A percentile compares a stretch with the other conserved stretches of the same genome.
These are phyloP conservation scores for Buphagus erythrorhynchus DNA, from an alignment of 2,797 vertebrate genomes.

Conservation along the genomic window DNA sequence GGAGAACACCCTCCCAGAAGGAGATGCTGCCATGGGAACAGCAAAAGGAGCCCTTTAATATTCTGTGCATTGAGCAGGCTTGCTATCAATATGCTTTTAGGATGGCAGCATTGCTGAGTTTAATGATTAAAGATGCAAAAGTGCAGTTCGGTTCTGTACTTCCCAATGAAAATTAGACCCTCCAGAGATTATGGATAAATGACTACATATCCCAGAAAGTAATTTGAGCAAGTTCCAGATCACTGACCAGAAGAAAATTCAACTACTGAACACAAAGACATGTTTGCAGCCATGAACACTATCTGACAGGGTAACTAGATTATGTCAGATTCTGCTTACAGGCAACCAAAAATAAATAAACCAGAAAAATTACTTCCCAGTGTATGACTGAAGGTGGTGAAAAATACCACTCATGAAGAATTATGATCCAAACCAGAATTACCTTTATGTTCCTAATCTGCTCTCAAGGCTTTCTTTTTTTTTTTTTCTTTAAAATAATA, in stretches of 20 bases:
- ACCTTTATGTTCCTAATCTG: slow-evolving; percentile 51
- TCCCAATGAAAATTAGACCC: slow-evolving; percentile 11
- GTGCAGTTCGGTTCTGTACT: background rate
- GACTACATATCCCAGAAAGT: background rate
- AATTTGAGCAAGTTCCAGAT: slow-evolving; percentile 53
- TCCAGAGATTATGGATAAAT: slow-evolving; percentile 56
- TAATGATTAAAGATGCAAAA: slow-evolving; percentile 33
- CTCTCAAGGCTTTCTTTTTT: slow-evolving; percentile 50
- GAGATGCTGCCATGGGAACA: slow-evolving; percentile 48
- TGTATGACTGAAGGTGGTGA: slow-evolving; percentile 46
- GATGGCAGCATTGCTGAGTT: background rate
- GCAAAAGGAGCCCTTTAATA: slow-evolving; percentile 22
- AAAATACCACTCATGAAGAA: slow-evolving; percentile 55
- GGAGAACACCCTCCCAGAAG: background rate
- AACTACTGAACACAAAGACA: slow-evolving; percentile 7
- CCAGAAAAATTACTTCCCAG: slow-evolving; percentile 60
- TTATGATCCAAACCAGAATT: slow-evolving; percentile 43
- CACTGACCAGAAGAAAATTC: slow-evolving; percentile 52
- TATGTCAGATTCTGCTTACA: slow-evolving; percentile 71
- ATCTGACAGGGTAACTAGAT: slow-evolving; percentile 67
- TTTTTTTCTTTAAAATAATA: slow-evolving; percentile 45
- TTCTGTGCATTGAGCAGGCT: background rate
- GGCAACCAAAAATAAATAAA: slow-evolving; percentile 70
- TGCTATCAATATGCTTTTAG: slow-evolving; percentile 8
- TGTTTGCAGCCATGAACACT: slow-evolving; percentile 21